A percentile compares a stretch with the other conserved stretches of the same genome.
These are phyloP conservation scores for Platysternon megacephalum DNA, from an alignment of 2,113 vertebrate species.

Conservation along the genomic window DNA sequence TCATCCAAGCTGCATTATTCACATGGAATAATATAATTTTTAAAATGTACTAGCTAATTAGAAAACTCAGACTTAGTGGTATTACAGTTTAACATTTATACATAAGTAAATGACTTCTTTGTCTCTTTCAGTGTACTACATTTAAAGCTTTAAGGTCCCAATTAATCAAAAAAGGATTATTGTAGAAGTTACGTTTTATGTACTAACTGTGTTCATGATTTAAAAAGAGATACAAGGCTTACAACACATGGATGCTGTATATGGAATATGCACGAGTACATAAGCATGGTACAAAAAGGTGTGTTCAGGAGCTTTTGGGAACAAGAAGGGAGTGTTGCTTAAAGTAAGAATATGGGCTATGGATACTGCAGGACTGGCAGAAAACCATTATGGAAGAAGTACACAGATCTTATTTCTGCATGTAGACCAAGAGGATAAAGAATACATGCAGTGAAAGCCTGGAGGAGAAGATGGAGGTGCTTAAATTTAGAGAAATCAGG, in stretches of 20 bases:
- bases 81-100: background rate
- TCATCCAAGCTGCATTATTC: background rate
- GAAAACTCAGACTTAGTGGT: background rate
- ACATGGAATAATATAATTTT: background rate
- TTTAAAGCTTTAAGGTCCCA: background rate
- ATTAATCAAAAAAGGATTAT: background rate
- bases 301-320: background rate
- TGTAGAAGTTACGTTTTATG: background rate
- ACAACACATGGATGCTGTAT: fast-evolving
- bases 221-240: background rate
- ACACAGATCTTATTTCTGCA: background rate
- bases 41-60: background rate
- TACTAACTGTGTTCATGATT: background rate
- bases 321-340: background rate
- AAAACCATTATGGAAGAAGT: background rate
- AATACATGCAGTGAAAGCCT: background rate
- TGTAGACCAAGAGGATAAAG: background rate
- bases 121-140: background rate
- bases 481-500: background rate
- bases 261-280: background rate
- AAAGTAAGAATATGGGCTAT: background rate
- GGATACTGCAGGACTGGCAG: background rate
- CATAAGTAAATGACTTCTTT: background rate
- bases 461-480: background rate
- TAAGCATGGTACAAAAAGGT: background rate